A percentile compares a stretch with the other conserved stretches of the same genome.
Evolutionary conservation across 2,113 vertebrate species (phyloP).

Genomic region (Nothocercus julius): DNA sequence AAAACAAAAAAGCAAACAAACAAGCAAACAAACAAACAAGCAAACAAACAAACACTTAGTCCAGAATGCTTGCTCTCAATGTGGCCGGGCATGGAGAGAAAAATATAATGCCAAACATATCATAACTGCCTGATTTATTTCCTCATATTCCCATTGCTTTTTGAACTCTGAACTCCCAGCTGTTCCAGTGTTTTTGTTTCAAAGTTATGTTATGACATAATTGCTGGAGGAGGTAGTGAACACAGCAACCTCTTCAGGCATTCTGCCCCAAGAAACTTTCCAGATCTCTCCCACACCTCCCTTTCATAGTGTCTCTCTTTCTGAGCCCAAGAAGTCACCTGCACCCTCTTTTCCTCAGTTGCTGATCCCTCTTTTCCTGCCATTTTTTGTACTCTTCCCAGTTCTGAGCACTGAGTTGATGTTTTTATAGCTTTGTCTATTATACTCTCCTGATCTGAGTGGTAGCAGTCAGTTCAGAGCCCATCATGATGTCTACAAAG

Average conservation of each 20-base stretch:
- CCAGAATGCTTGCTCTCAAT: background rate
- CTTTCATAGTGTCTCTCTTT: background rate
- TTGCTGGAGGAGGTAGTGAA: background rate
- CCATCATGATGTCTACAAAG: background rate
- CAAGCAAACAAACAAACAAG: too few relatives aligned
- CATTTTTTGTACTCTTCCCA: background rate
- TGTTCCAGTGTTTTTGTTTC: background rate
- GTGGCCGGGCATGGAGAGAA: background rate
- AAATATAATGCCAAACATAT: background rate
- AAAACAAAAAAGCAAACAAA: background rate
- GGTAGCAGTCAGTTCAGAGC: background rate
- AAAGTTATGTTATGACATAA: background rate
- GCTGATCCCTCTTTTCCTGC: background rate
- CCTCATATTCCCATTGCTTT: background rate
- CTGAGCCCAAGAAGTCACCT: background rate
- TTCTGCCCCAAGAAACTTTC: background rate
- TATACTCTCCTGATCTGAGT: background rate
- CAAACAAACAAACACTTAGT: background rate
- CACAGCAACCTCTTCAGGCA: background rate
- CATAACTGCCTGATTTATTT: background rate
- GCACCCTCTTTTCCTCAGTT: background rate
- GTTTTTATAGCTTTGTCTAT: background rate
- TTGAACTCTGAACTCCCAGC: background rate
- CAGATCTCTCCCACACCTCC: background rate
- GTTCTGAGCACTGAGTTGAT: background rate